phyloP scores from a whole-genome alignment of 1,140 invertebrate genomes.

The Argopecten irradians region DNA sequence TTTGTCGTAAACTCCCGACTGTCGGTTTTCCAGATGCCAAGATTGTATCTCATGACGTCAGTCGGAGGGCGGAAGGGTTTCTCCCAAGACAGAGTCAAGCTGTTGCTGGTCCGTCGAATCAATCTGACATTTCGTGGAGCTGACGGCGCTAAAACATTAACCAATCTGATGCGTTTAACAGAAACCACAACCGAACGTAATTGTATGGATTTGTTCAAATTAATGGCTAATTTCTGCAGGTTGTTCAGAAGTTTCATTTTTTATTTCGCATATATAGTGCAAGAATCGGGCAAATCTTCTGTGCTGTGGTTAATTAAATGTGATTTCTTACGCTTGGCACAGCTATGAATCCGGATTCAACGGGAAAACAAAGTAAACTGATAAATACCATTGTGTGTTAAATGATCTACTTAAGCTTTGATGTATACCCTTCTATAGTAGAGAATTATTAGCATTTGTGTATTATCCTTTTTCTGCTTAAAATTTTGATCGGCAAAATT shows the following conservation, averaged over 20 bases:
- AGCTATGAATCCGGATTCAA: background rate
- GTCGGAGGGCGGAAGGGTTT: constrained; percentile 48
- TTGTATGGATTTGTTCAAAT: background rate
- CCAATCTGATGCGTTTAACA: background rate
- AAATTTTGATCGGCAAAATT: background rate
- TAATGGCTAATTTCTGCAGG: background rate
- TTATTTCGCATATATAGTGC: background rate
- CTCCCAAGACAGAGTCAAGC: constrained; percentile 56
- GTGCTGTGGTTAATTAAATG: background rate
- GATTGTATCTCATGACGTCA: constrained; percentile 49
- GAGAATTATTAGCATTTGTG: background rate
- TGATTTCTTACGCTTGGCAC: background rate
- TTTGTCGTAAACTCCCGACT: constrained; percentile 39
- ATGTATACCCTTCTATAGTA: background rate
- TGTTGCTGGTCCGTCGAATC: constrained; percentile 41
- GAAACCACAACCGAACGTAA: background rate
- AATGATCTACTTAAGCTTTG: background rate
- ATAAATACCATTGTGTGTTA: background rate
- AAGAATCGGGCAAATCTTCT: background rate
- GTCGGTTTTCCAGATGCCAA: constrained; percentile 55
- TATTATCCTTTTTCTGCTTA: background rate
- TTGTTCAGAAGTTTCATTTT: background rate
- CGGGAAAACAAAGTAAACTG: background rate
- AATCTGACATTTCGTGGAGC: constrained; percentile 49
- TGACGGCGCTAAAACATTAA: constrained; percentile 49